Percentiles rank a stretch among this genome's conserved stretches.
phyloP scores from a whole-genome alignment of 2,113 vertebrate genomes.

The Tinamus guttatus region DNA sequence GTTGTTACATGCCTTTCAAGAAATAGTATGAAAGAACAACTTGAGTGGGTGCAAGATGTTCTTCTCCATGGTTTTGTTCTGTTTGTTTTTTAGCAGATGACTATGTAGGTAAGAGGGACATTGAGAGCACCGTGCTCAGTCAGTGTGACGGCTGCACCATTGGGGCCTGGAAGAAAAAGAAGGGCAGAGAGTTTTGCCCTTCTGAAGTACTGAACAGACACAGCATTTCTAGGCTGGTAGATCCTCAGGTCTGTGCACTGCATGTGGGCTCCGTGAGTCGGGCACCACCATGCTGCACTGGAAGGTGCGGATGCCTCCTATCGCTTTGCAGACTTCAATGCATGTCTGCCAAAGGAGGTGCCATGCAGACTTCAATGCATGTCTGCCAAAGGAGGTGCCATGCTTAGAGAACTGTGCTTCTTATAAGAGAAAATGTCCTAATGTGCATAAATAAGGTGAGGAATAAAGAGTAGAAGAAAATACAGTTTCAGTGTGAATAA shows the following conservation, averaged over 20 bases:
- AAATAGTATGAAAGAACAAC: neutral
- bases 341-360: neutral
- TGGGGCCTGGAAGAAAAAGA: neutral
- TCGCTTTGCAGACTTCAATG: neutral
- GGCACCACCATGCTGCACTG: neutral
- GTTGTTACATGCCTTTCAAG: neutral
- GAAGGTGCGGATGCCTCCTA: neutral
- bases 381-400: neutral
- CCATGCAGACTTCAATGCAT: no score
- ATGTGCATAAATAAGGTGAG: neutral
- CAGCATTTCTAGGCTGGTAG: neutral
- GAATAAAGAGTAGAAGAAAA: neutral
- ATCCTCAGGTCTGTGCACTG: rapidly evolving
- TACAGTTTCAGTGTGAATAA: neutral
- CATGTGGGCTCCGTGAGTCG: rapidly evolving
- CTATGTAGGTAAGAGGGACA: neutral
- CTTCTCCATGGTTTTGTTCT: neutral
- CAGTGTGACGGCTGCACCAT: rapidly evolving
- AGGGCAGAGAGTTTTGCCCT: neutral
- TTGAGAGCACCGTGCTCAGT: neutral
- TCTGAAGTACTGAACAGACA: neutral
- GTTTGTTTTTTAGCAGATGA: neutral
- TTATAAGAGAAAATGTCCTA: neutral
- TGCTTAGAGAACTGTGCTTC: neutral
- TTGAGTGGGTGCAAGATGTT: neutral